These are phyloP conservation scores for Lymantria dispar DNA, from an alignment of 2,888 invertebrate species.

Conservation along the genomic window DNA sequence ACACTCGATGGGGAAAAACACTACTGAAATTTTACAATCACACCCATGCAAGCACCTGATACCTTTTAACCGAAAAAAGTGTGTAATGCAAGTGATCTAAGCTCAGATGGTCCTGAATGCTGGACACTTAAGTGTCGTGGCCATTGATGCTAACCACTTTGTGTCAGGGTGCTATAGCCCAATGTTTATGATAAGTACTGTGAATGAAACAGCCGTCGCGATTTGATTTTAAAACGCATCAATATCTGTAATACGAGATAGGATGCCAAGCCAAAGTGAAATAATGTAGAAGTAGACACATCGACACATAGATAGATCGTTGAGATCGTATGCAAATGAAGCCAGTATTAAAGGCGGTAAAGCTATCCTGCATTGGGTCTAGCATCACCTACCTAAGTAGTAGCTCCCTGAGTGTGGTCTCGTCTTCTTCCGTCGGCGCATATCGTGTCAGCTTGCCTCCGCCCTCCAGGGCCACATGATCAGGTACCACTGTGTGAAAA, in stretches of 20 bases:
- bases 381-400: conserved; percentile 91
- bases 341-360: conserved; percentile 70
- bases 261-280: conserved; percentile 68
- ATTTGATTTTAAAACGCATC: conserved; percentile 47
- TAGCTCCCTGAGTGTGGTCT: conserved; percentile 96
- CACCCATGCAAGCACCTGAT: conserved; percentile 65
- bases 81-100: conserved; percentile 28
- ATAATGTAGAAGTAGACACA: conserved; percentile 49
- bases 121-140: conserved; percentile 46
- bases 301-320: conserved; percentile 51
- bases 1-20: conserved; percentile 35
- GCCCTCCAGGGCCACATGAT: conserved; percentile 81
- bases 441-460: conserved; percentile 87
- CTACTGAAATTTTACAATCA: conserved; percentile 47
- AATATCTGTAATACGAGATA: conserved; percentile 76
- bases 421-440: conserved; percentile 94
- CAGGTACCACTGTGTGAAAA: conserved; percentile 80
- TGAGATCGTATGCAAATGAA: conserved; percentile 64
- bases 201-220: conserved; percentile 54
- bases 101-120: conserved; percentile 24
- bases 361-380: conserved; percentile 61
- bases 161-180: conserved; percentile 50
- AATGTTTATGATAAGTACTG: conserved; percentile 51
- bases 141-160: conserved; percentile 63
- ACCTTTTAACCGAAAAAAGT: conserved; percentile 6